phyloP scores from a whole-genome alignment of 2,888 invertebrate genomes.

The Tipula vernalis region DNA sequence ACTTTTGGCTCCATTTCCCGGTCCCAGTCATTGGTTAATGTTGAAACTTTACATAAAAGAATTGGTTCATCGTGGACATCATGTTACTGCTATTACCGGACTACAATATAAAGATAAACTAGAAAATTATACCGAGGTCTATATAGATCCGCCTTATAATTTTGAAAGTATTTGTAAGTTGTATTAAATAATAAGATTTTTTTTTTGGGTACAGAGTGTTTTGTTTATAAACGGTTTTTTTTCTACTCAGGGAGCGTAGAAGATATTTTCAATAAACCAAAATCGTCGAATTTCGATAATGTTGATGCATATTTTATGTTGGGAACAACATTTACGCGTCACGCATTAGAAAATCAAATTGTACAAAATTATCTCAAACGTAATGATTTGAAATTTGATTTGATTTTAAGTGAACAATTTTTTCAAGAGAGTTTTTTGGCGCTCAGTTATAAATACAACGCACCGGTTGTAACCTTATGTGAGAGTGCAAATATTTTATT shows the following conservation, averaged over 20 bases:
- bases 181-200: background rate
- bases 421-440: slow-evolving; percentile 36
- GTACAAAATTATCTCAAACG: slow-evolving; percentile 27
- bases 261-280: background rate
- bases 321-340: slow-evolving; percentile 24
- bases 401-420: slow-evolving; percentile 35
- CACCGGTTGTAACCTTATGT: slow-evolving; percentile 30
- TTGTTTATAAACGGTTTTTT: background rate
- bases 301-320: background rate
- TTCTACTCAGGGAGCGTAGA: background rate
- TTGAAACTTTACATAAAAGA: slow-evolving; percentile 31
- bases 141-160: slow-evolving; percentile 30
- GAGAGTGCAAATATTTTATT: slow-evolving; percentile 8
- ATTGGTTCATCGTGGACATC: slow-evolving; percentile 33
- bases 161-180: slow-evolving; percentile 30
- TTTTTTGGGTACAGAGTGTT: background rate
- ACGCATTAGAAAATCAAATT: slow-evolving; percentile 27
- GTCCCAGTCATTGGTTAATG: slow-evolving; percentile 36
- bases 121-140: slow-evolving; percentile 35
- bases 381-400: slow-evolving; percentile 32
- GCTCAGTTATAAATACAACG: slow-evolving; percentile 34
- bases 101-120: background rate
- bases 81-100: slow-evolving; percentile 30
- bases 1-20: slow-evolving; percentile 34
- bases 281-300: background rate